phyloP scores from a whole-genome alignment of 2,888 invertebrate genomes.

The Physocephala rufipes region DNA sequence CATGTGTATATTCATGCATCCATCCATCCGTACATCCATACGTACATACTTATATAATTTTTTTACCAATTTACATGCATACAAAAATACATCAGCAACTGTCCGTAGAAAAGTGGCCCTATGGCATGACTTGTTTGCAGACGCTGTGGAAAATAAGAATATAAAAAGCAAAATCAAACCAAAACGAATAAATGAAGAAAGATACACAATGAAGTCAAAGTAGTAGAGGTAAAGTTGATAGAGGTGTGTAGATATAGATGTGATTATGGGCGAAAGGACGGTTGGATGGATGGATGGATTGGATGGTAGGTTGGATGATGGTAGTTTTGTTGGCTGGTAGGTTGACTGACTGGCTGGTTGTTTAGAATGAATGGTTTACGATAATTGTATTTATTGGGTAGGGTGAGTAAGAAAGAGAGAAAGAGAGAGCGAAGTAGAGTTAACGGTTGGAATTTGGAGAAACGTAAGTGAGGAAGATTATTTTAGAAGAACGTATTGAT shows the following conservation, averaged over 20 bases:
- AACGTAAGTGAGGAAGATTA: too few species aligned
- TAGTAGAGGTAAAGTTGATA: not conserved
- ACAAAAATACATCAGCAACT: not conserved
- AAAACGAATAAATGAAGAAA: not conserved
- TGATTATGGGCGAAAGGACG: too few species aligned
- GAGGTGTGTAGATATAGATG: not conserved
- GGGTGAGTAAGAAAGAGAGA: not conserved
- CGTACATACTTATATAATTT: conserved; percentile 8
- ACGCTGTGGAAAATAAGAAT: not conserved
- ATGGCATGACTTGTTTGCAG: conserved; percentile 23
- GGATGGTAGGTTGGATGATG: too few species aligned
- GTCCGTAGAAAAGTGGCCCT: conserved; percentile 21
- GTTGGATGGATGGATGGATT: too few species aligned
- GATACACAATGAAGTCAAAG: conserved; percentile 19
- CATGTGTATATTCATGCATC: too few species aligned
- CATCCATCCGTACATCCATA: not conserved
- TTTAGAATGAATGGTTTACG: too few species aligned
- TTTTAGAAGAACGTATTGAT: too few species aligned
- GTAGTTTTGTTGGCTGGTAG: too few species aligned
- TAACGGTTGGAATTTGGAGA: too few species aligned
- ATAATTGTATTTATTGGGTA: not conserved
- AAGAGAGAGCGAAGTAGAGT: not conserved
- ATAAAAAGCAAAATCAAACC: too few species aligned
- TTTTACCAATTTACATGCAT: conserved; percentile 19
- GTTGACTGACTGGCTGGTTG: too few species aligned